Percentiles rank a stretch among this genome's conserved stretches.
phyloP scores from a whole-genome alignment of 2,888 invertebrate genomes.

The Leptopilina drosophilae region DNA sequence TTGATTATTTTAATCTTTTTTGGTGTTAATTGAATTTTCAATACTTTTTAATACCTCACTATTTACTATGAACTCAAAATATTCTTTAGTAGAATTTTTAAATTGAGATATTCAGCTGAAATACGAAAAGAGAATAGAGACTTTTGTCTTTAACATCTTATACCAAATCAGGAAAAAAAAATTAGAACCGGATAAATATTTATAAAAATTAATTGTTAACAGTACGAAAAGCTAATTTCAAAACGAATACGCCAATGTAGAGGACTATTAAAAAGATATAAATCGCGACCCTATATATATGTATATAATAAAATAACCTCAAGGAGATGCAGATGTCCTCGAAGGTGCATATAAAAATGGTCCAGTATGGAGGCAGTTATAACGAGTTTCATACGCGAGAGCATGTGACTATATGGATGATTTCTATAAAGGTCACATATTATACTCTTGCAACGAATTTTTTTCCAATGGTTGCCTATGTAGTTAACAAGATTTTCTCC shows the following conservation, averaged over 20 bases:
- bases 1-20: too few relatives aligned
- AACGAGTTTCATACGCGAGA: conserved; percentile 11
- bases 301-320: conserved; percentile 6
- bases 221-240: background rate
- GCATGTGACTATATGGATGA: background rate
- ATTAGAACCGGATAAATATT: too few relatives aligned
- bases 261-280: background rate
- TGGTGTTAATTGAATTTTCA: too few relatives aligned
- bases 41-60: too few relatives aligned
- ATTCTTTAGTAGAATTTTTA: too few relatives aligned
- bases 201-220: too few relatives aligned
- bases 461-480: background rate
- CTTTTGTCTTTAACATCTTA: too few relatives aligned
- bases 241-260: conserved; percentile 18
- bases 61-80: too few relatives aligned
- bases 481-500: conserved; percentile 52
- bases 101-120: too few relatives aligned
- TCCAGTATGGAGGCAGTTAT: conserved; percentile 27
- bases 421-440: background rate
- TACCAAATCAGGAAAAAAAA: too few relatives aligned
- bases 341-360: background rate
- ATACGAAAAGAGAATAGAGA: too few relatives aligned
- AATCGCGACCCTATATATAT: background rate
- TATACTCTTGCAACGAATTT: background rate
- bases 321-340: conserved; percentile 39